phyloP scores from a whole-genome alignment of 1,140 invertebrate species.

The Drosophila littoralis region DNA sequence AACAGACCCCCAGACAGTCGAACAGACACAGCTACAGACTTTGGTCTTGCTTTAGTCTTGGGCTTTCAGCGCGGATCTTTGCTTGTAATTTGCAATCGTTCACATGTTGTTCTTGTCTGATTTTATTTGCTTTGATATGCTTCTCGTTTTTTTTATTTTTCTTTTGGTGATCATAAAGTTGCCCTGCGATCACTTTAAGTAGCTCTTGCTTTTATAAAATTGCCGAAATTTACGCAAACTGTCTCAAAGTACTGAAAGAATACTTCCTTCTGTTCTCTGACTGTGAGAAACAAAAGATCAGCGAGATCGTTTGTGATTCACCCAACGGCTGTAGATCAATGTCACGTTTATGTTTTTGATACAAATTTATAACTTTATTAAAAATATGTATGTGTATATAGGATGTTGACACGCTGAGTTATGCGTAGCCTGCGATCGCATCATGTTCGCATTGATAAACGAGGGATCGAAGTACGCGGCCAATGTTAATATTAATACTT shows the following conservation, averaged over 20 bases:
- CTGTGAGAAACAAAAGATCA: slow-evolving; percentile 65
- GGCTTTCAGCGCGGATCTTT: slow-evolving; percentile 24
- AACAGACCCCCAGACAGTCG: slow-evolving; percentile 11
- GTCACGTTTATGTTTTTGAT: slow-evolving; percentile 71
- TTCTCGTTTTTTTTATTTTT: slow-evolving; percentile 33
- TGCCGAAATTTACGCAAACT: slow-evolving; percentile 68
- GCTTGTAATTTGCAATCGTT: slow-evolving; percentile 80
- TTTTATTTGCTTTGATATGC: slow-evolving; percentile 74
- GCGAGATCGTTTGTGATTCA: slow-evolving; percentile 41
- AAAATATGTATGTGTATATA: slow-evolving; percentile 35
- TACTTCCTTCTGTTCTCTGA: slow-evolving; percentile 31
- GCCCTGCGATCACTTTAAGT: slow-evolving; percentile 49
- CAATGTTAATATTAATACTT: slow-evolving; percentile 1
- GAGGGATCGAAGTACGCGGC: not conserved
- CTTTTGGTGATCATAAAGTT: slow-evolving; percentile 68
- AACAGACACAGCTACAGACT: slow-evolving; percentile 9
- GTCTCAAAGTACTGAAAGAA: slow-evolving; percentile 25
- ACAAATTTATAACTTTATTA: slow-evolving; percentile 81
- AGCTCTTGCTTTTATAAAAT: slow-evolving; percentile 60
- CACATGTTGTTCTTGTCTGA: slow-evolving; percentile 80
- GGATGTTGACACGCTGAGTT: slow-evolving; percentile 4
- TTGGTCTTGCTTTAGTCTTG: slow-evolving; percentile 12
- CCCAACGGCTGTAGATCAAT: slow-evolving; percentile 71
- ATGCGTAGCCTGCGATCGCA: slow-evolving; percentile 13
- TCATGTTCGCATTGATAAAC: slow-evolving; percentile 33